Percentiles rank a stretch among this genome's conserved stretches.
Conservation (phyloP, 2,113 vertebrate genomes). For the Chelonoidis abingdonii region DNA sequence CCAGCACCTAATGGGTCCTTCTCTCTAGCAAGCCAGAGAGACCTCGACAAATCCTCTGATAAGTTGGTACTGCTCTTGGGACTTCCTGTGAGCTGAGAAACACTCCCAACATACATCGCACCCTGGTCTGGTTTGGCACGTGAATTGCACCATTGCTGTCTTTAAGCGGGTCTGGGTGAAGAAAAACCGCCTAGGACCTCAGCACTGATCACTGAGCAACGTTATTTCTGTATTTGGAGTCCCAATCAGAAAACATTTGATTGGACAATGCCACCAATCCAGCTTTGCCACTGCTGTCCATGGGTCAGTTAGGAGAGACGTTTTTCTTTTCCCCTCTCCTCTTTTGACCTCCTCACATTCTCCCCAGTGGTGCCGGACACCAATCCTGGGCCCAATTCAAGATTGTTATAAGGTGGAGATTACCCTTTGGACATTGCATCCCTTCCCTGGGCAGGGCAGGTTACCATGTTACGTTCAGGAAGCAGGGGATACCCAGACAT, state of each 20-base stretch:
- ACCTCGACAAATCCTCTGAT: neutral
- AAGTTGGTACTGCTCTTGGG: slow-evolving; percentile 17
- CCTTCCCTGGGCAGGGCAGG: neutral
- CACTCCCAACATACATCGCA: neutral
- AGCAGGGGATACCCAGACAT: neutral
- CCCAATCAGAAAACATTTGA: neutral
- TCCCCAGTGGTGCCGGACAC: rapidly evolving
- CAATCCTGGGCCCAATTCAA: neutral
- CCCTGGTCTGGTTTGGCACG: neutral
- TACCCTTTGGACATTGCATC: neutral
- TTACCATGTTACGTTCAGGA: no score
- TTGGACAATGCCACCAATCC: neutral
- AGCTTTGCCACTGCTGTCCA: neutral
- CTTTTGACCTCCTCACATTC: neutral
- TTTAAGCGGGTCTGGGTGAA: rapidly evolving
- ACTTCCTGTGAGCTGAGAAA: neutral
- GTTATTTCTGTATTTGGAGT: neutral
- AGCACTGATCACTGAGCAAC: rapidly evolving
- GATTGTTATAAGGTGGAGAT: neutral
- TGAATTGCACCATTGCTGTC: neutral
- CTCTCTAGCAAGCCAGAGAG: slow-evolving; percentile 1
- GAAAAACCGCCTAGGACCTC: neutral
- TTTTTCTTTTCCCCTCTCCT: neutral
- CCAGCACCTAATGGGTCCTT: slow-evolving; percentile 16
- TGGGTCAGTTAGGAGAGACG: rapidly evolving